Evolutionary conservation across 2,888 invertebrate genomes (phyloP), one percentile per base, ranked within the genome.

Genomic region (Brachyopa scutellaris): DNA sequence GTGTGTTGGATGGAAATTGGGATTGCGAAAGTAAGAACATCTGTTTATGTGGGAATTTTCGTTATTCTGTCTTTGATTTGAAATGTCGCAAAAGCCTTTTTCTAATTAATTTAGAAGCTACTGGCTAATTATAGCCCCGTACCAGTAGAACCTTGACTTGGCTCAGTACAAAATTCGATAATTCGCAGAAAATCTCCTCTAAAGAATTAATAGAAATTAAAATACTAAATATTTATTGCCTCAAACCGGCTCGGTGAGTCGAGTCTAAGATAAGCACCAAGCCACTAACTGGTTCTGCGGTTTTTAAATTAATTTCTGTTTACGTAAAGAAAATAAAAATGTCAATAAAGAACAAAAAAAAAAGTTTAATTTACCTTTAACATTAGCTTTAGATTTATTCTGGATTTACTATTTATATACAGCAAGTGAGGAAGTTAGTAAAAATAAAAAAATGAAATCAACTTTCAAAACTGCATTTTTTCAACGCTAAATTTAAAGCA

Each of bases 191-290:
- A 23, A 47, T 26, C 21, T 7, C 19, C 26, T 23, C 11, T n/a
- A 47, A 47, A 47, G 47, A 47, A 23, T n/a, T n/a, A 45, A 45
- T 45, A 11, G 9, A 45, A 45, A 45, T 45, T 45, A 45, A n/a
- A n/a, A 45, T 45, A 45, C n/a, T 11, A 2, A 21, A 49, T 15
- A 36, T 42, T 51, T 19, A 11, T 17, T 17, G 26, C 15, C 38
- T n/a, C 7, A 51, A 64, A 64, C 64, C 64, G 23, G 64, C 64
- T 64, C 8, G 23, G 64, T 26, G 11, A 17, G 64, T 49, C 26
- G 11, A 17, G 64, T 49, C 26, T 64, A 17, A 13, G 11, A 62
- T n/a, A 47, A 36, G 23, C n/a, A 21, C 13, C 13, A 38, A n/a
- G 33, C 1, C 15, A 49, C 26, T 17, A 57, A 64, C 49, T 26